Conservation (phyloP, 2,797 vertebrate species). For the Leptodactylus fallax region DNA sequence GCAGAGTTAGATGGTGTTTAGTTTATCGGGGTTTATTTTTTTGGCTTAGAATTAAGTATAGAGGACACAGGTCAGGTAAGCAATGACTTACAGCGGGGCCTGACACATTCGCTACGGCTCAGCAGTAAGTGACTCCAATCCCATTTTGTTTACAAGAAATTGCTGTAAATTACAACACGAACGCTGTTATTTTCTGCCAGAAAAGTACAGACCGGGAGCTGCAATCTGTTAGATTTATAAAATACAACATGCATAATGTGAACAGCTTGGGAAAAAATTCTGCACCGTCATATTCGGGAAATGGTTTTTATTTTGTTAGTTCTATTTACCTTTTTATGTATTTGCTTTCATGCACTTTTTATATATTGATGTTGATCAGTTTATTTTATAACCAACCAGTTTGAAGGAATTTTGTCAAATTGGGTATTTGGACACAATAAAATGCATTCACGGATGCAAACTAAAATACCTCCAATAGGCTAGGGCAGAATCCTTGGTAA, state of each 20-base stretch:
- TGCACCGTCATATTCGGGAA: not conserved
- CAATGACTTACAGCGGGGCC: not conserved
- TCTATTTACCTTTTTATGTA: not conserved
- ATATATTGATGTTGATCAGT: not conserved
- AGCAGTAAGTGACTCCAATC: not conserved
- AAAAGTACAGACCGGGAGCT: not conserved
- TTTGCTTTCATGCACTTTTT: not conserved
- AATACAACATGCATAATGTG: not conserved
- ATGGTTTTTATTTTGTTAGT: not conserved
- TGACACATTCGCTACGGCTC: not conserved
- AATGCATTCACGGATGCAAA: not conserved
- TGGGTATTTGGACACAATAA: not conserved
- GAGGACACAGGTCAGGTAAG: not conserved
- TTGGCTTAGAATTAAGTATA: not conserved
- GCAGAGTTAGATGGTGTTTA: not conserved
- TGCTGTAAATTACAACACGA: not conserved
- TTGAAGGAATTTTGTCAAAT: not conserved
- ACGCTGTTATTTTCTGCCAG: constrained; percentile 1
- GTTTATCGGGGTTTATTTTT: not conserved
- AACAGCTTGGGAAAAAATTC: not conserved
- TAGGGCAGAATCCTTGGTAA: not conserved
- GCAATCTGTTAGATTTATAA: not conserved
- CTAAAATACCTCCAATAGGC: not conserved
- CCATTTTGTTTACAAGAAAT: constrained; percentile 14
- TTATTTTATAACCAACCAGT: not conserved